These are phyloP conservation scores for Cynoglossus semilaevis DNA, from an alignment of 2,113 vertebrate genomes.

Conservation along the genomic window DNA sequence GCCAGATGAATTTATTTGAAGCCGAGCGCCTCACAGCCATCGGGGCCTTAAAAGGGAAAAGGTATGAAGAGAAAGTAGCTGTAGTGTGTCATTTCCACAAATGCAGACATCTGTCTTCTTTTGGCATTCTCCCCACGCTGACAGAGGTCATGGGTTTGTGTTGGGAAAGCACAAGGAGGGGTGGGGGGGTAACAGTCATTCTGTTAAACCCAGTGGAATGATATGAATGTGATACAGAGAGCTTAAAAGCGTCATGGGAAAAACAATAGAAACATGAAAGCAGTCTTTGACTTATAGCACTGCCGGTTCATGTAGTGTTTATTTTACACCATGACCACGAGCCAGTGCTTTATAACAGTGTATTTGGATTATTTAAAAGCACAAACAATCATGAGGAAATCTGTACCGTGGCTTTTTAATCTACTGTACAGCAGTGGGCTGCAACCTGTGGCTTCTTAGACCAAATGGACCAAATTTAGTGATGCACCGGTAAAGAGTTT, in stretches of 20 bases:
- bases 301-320: not conserved
- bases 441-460: no score
- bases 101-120: slow-evolving; percentile 58
- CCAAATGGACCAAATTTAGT: no score
- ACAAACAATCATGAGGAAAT: no score
- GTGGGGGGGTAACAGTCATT: slow-evolving; percentile 13
- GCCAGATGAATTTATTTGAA: slow-evolving; percentile 48
- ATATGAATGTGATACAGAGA: slow-evolving; percentile 31
- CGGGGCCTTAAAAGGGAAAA: slow-evolving; percentile 70
- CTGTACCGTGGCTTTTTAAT: no score
- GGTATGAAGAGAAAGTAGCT: slow-evolving; percentile 56
- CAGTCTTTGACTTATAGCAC: not conserved
- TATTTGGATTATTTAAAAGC: not conserved
- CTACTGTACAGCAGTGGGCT: no score
- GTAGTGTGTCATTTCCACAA: slow-evolving; percentile 56
- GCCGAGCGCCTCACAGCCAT: slow-evolving; percentile 46
- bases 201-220: slow-evolving; percentile 27
- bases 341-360: no score
- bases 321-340: not conserved
- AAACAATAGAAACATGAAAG: slow-evolving; percentile 17
- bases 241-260: slow-evolving; percentile 1
- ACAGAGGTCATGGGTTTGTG: slow-evolving; percentile 50
- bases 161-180: slow-evolving; percentile 30
- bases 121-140: slow-evolving; percentile 41
- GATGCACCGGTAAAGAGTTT: no score